Evolutionary conservation across 2,888 invertebrate species (phyloP).

Genomic region (Reticulitermes lucifugus): DNA sequence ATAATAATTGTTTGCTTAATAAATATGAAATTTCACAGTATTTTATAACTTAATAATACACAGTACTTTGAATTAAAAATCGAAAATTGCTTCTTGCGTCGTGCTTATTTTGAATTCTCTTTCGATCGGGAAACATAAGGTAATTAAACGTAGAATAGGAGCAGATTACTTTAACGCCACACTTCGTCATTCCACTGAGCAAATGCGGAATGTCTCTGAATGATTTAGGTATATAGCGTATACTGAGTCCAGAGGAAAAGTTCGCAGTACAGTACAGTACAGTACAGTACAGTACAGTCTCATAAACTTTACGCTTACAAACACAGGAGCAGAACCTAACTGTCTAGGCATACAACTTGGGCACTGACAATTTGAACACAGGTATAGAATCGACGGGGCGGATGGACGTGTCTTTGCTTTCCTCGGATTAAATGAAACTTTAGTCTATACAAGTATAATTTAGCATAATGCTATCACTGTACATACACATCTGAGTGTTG

Average conservation of each 20-base stretch:
- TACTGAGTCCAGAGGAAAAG: too few species aligned
- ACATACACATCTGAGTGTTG: too few species aligned
- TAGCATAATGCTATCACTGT: neutral
- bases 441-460: neutral
- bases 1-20: neutral
- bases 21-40: constrained; percentile 15
- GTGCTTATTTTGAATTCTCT: neutral
- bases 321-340: neutral
- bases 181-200: neutral
- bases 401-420: neutral
- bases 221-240: neutral
- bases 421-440: neutral
- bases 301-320: neutral
- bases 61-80: neutral
- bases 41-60: neutral
- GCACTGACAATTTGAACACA: neutral
- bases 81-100: neutral
- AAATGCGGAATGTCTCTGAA: neutral
- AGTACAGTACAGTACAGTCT: too few species aligned
- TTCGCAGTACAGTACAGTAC: too few species aligned
- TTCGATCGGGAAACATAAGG: neutral
- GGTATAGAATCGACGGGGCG: neutral
- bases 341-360: neutral
- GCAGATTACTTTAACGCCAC: neutral
- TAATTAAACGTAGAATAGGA: neutral